A percentile compares a stretch with the other conserved stretches of the same genome.
These are phyloP conservation scores for Chitala chitala DNA, from an alignment of 2,113 vertebrate genomes.

Conservation along the genomic window DNA sequence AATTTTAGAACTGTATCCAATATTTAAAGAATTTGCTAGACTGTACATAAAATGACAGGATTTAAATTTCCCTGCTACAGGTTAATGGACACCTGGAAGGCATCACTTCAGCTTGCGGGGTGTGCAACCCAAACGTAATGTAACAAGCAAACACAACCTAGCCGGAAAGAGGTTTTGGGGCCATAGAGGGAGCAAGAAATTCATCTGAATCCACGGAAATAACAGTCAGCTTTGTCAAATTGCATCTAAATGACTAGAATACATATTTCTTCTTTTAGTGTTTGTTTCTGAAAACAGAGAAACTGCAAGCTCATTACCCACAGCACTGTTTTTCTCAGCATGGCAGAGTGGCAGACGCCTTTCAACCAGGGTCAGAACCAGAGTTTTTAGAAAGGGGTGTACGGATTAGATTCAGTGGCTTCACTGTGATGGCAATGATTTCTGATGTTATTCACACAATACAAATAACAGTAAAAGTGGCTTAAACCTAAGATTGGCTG, in stretches of 20 bases:
- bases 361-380: too few relatives aligned
- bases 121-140: not conserved
- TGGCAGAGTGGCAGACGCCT: too few relatives aligned
- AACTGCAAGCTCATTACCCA: constrained; percentile 14
- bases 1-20: not conserved
- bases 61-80: too few relatives aligned
- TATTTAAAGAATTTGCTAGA: not conserved
- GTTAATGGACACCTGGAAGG: too few relatives aligned
- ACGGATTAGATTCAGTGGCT: too few relatives aligned
- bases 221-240: constrained; percentile 1
- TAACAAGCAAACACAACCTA: not conserved
- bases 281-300: not conserved
- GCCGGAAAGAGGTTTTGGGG: not conserved
- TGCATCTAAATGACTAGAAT: constrained; percentile 9
- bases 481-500: too few relatives aligned
- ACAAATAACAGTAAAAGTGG: constrained; percentile 24
- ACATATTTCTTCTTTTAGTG: constrained; percentile 8
- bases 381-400: too few relatives aligned
- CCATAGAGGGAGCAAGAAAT: not conserved
- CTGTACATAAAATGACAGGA: not conserved
- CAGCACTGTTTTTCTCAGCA: constrained; percentile 19
- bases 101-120: too few relatives aligned
- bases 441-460: too few relatives aligned
- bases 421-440: too few relatives aligned
- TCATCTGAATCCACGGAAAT: not conserved